These are phyloP conservation scores for Diceros bicornis DNA, from an alignment of 2,797 vertebrate genomes.

Conservation along the genomic window DNA sequence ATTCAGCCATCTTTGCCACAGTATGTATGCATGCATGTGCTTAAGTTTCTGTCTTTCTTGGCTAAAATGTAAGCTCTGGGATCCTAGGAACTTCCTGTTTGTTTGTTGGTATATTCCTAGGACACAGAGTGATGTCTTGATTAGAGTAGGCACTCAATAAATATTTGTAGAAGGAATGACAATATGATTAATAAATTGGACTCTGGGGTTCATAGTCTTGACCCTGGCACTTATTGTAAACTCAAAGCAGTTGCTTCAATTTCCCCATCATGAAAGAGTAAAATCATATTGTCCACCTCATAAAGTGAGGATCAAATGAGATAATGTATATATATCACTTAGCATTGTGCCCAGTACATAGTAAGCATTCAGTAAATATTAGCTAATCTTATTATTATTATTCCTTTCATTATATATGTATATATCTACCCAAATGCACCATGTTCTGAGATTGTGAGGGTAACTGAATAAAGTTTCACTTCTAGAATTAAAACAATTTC, in stretches of 20 bases:
- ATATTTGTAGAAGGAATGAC: conserved; percentile 39
- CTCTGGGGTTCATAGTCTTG: not conserved
- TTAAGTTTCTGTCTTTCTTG: not conserved
- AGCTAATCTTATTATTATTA: not conserved
- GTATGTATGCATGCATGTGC: not conserved
- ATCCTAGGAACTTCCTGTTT: not conserved
- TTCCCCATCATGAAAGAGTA: not conserved
- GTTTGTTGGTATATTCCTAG: not conserved
- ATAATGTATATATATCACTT: not conserved
- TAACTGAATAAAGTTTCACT: not conserved
- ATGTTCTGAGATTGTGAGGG: not conserved
- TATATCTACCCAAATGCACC: not conserved
- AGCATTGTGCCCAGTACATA: not conserved
- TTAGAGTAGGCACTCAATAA: not conserved
- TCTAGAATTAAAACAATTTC: not conserved
- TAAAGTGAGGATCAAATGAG: not conserved
- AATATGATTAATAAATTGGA: not conserved
- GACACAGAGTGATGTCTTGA: not conserved
- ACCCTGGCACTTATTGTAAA: not conserved
- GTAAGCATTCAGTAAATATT: not conserved
- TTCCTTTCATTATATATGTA: not conserved
- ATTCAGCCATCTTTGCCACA: not conserved
- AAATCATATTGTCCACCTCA: not conserved
- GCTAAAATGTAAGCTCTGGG: not conserved
- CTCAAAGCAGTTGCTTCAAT: not conserved